A percentile compares a stretch with the other conserved stretches of the same genome.
Evolutionary conservation across 2,888 invertebrate genomes (phyloP).

Genomic region (Malthinus flaveolus): DNA sequence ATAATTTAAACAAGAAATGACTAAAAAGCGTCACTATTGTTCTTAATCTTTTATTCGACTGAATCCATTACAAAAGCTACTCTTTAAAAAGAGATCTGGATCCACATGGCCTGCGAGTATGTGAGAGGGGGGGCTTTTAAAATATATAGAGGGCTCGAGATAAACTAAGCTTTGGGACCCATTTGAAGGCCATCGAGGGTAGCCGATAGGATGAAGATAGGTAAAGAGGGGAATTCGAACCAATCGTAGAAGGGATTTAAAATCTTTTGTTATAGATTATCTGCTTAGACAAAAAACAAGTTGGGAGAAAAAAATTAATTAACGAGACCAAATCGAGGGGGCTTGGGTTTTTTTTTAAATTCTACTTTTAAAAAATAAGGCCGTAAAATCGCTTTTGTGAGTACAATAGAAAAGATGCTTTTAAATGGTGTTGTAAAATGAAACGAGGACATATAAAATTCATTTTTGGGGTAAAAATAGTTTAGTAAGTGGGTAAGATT

Average conservation of each 20-base stretch:
- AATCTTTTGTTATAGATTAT: conserved; percentile 38
- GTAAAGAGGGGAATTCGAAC: conserved; percentile 43
- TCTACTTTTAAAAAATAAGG: background rate
- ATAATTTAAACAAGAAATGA: no score
- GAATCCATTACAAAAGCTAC: conserved; percentile 19
- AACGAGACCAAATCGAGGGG: no score
- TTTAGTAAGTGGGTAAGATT: conserved; percentile 14
- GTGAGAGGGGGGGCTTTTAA: conserved; percentile 31
- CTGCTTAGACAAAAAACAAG: conserved; percentile 5
- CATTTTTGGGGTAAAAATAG: conserved; percentile 11
- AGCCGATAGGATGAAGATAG: conserved; percentile 45
- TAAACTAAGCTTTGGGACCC: conserved; percentile 43
- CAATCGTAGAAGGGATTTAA: conserved; percentile 47
- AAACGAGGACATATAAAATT: conserved; percentile 12
- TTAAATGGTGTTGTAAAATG: conserved; percentile 1
- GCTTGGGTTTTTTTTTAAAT: no score
- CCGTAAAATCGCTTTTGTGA: background rate
- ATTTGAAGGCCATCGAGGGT: conserved; percentile 48
- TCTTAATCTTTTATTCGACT: conserved; percentile 24
- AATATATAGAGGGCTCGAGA: conserved; percentile 33
- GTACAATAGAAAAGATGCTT: no score
- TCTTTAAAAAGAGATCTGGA: conserved; percentile 7
- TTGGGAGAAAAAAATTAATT: no score
- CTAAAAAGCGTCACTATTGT: conserved; percentile 18
- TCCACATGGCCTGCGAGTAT: conserved; percentile 12